Base-by-base conservation (phyloP, 2,797 vertebrate species). In the Pipistrellus kuhlii region DNA sequence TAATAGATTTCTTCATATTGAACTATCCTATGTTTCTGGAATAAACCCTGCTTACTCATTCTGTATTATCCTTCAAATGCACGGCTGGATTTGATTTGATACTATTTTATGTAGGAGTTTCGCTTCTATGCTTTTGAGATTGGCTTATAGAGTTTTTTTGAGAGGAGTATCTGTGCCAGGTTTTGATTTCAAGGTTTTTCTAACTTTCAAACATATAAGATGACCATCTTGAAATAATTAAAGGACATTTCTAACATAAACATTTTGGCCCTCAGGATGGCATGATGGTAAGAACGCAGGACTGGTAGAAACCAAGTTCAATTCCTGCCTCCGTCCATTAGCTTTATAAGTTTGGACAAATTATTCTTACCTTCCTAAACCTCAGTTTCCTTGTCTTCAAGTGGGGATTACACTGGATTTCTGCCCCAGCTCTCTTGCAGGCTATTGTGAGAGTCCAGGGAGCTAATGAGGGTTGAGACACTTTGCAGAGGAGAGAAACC, bases 211-310 rank as follows among this genome's bases (percentile, higher is more conserved):
- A 94, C 88, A 83, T 93, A 72, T 85, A 87, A 59, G 92, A 92
- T 96, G 71, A 27, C 90, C 96, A 97, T 97, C 93, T 97, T 96
- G 97, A 97, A 94, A 93, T 92, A 93, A 91, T 97, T 96, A 97
- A 85, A 85, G 75, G 71, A 88, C 71, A 78, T 96, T 96, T 92
- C 90, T 85, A 72, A 76, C 76, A 38, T 85, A 78, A 92, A 95
- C 78, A 46, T 86, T 15, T 86, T 88, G 88, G 21, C 76, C 87
- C 25, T 57, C 77, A 92, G 35, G 21, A n/a, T 84, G 69, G 64
- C 46, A 82, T 69, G 66, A 80, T 62, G 35, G 82, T 85, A 83
- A 93, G 75, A 91, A 96, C 27, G 41, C 68, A 84, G 85, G 62
- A 55, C 80, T 46, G 25, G 59, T 46, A 76, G 88, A 88, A 90